Evolutionary conservation across 2,888 invertebrate species (phyloP), one percentile per base, ranked within the genome.

Genomic region (Oscheius sp.): DNA sequence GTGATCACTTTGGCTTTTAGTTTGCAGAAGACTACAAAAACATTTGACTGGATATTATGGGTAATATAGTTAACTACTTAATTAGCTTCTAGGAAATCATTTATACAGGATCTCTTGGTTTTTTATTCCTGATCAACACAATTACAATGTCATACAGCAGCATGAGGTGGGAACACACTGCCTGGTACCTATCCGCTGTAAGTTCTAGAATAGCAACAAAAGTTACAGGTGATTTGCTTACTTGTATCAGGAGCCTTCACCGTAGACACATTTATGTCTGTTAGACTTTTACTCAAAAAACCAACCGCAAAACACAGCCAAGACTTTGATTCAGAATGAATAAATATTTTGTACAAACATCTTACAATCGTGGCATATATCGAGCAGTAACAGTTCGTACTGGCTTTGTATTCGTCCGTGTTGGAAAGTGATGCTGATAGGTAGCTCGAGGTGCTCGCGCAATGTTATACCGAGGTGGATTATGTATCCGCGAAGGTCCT

Each of bases 121-220:
- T 75, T 30, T 62, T 75, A 6, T 75, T 73, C 44, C 44, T 68
- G 8, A 50, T 75, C 30, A 73, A 75, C 33, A 66, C 75, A 2
- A 64, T 75, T 26, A 75, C 75, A 12, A 73, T 75, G 72, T 26
- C 71, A n/a, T 75, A 75, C 54, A 71, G 72, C 62, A 68, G 70
- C n/a, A 57, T 75, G 14, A 56, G 75, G 45, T 75, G 75, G 75
- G 64, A 65, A 33, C 64, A 75, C 56, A 70, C 71, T 5, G 30
- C 41, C 4, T 75, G 72, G 72, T 75, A 73, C 68, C 28, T 75
- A 8, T 57, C 74, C 1, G 63, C 67, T 17, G 71, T 72, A 22
- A 38, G 50, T n/a, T 20, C 17, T 36, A 8, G n/a, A n/a, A n/a
- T n/a, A n/a, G n/a, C n/a, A n/a, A n/a, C 17, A 32, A 3, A n/a